Conservation (phyloP, 2,113 vertebrate genomes). For the Mugil cephalus region DNA sequence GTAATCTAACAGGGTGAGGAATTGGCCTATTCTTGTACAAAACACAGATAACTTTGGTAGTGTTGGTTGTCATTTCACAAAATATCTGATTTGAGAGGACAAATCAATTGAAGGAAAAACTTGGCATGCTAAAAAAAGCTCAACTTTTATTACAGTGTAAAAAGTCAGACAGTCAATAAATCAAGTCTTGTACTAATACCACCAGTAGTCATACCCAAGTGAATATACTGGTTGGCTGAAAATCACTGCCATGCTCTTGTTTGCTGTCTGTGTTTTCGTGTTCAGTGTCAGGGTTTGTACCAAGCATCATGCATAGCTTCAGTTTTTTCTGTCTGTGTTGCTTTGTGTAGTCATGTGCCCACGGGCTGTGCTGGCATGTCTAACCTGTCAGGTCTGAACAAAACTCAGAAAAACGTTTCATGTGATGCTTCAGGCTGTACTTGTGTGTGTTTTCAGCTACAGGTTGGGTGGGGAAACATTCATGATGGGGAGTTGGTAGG, state of each 20-base stretch:
- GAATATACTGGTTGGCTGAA: conserved; percentile 13
- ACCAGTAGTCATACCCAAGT: neutral
- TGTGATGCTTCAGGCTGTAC: conserved; percentile 46
- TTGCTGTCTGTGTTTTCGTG: conserved; percentile 14
- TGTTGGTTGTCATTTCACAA: neutral
- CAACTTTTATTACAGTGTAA: neutral
- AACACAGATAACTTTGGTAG: neutral
- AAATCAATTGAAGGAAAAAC: neutral
- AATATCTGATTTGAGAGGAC: neutral
- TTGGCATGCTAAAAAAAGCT: no score
- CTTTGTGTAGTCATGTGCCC: conserved; percentile 44
- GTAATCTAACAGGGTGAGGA: no score
- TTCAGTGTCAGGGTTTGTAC: conserved; percentile 18
- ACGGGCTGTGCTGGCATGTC: conserved; percentile 30
- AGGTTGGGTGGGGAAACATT: conserved; percentile 11
- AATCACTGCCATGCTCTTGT: conserved; percentile 20
- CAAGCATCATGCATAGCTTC: neutral
- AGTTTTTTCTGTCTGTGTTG: conserved; percentile 1
- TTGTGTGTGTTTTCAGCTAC: neutral
- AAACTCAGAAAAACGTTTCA: conserved; percentile 27
- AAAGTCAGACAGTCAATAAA: neutral
- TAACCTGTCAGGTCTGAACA: conserved; percentile 37
- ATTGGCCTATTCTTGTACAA: neutral
- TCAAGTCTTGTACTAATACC: neutral
- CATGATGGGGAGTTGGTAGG: neutral